These are phyloP conservation scores for Drosophila demipolita DNA, from an alignment of 2,888 invertebrate genomes.

Conservation along the genomic window DNA sequence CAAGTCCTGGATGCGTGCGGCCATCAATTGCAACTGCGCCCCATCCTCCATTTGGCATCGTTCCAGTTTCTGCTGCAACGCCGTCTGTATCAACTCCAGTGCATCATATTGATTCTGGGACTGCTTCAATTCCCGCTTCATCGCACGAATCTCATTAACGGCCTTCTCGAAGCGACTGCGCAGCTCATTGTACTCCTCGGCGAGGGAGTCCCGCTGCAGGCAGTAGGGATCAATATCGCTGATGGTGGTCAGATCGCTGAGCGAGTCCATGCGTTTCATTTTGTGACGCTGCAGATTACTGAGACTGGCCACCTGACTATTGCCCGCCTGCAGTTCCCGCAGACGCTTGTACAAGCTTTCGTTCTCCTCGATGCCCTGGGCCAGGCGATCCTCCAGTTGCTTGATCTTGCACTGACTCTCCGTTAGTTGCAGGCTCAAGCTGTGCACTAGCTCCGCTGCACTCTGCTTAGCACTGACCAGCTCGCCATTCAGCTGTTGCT, in stretches of 20 bases:
- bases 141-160: conserved; percentile 92
- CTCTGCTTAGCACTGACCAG: conserved; percentile 90
- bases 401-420: conserved; percentile 87
- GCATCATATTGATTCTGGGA: conserved; percentile 92
- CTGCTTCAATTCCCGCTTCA: conserved; percentile 92
- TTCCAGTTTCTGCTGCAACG: conserved; percentile 90
- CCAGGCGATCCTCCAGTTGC: conserved; percentile 86
- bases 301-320: conserved; percentile 77
- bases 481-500: conserved; percentile 88
- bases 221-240: conserved; percentile 91
- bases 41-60: conserved; percentile 88
- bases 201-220: conserved; percentile 90
- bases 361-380: conserved; percentile 91
- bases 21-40: conserved; percentile 92
- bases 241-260: conserved; percentile 92
- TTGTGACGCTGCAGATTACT: conserved; percentile 84
- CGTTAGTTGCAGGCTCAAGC: conserved; percentile 89
- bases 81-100: conserved; percentile 91
- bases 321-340: conserved; percentile 89
- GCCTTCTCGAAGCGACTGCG: conserved; percentile 92
- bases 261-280: conserved; percentile 89
- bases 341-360: conserved; percentile 90
- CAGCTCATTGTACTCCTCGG: conserved; percentile 92
- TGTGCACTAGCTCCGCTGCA: conserved; percentile 89
- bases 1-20: conserved; percentile 92